Percentiles rank a stretch among this genome's conserved stretches.
phyloP scores from a whole-genome alignment of 2,888 invertebrate genomes.

The Agrochola macilenta region DNA sequence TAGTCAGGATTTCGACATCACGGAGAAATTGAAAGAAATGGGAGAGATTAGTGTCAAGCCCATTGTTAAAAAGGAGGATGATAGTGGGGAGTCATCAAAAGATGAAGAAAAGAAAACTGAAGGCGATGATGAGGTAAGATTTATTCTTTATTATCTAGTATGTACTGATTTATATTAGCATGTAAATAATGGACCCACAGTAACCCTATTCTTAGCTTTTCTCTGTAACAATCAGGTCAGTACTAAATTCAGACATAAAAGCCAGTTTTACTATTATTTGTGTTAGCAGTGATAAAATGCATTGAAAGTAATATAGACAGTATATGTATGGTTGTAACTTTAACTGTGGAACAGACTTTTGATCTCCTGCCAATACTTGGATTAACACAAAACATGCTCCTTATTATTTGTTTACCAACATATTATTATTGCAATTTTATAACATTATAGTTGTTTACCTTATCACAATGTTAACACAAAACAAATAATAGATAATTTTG shows the following conservation, averaged over 20 bases:
- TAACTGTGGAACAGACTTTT: constrained; percentile 47
- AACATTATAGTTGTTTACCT: constrained; percentile 12
- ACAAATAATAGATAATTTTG: constrained; percentile 5
- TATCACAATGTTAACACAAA: constrained; percentile 18
- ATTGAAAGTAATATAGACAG: constrained; percentile 36
- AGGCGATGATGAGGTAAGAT: constrained; percentile 85
- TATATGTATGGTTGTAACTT: constrained; percentile 48
- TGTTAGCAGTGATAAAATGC: constrained; percentile 52
- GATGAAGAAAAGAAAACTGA: constrained; percentile 81
- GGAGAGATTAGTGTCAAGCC: constrained; percentile 89
- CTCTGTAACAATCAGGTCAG: constrained; percentile 34
- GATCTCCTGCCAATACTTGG: constrained; percentile 51
- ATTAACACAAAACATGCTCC: constrained; percentile 25
- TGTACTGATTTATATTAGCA: not conserved
- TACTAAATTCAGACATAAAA: constrained; percentile 51
- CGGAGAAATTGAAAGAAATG: constrained; percentile 92
- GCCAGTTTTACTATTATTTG: constrained; percentile 46
- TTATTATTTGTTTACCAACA: constrained; percentile 52
- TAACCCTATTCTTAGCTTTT: constrained; percentile 38
- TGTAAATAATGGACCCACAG: constrained; percentile 10
- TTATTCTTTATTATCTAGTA: not conserved
- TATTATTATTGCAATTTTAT: constrained; percentile 24
- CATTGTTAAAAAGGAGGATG: constrained; percentile 79
- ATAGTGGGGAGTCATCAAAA: constrained; percentile 70
- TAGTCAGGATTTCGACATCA: constrained; percentile 90